phyloP scores from a whole-genome alignment of 2,797 vertebrate genomes.

The Girardinus metallicus region DNA sequence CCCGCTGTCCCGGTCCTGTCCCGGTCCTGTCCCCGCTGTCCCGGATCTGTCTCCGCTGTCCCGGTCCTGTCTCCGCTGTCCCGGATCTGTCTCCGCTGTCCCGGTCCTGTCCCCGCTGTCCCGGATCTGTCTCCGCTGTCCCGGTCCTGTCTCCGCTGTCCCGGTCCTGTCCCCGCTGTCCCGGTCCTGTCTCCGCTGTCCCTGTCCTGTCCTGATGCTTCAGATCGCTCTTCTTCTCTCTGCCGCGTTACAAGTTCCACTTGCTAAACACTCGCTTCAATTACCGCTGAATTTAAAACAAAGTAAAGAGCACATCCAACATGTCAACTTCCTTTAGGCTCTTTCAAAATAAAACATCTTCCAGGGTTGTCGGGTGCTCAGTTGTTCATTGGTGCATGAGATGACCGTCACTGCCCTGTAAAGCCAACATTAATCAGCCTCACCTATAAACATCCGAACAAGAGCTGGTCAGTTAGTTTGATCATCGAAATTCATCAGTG shows the following conservation, averaged over 20 bases:
- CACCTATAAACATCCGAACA: neutral
- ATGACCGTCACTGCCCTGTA: neutral
- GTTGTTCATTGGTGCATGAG: too few relatives aligned
- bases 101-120: too few relatives aligned
- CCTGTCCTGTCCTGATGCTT: neutral
- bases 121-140: too few relatives aligned
- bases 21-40: too few relatives aligned
- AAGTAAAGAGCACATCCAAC: neutral
- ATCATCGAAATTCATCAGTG: neutral
- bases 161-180: neutral
- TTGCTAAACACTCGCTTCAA: neutral
- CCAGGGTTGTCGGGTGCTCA: neutral
- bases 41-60: too few relatives aligned
- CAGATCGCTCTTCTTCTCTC: neutral
- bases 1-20: too few relatives aligned
- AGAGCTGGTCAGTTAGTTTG: neutral
- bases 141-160: too few relatives aligned
- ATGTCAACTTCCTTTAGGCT: neutral
- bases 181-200: too few relatives aligned
- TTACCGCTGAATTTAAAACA: conserved; percentile 1
- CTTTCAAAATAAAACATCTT: conserved; percentile 3
- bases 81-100: too few relatives aligned
- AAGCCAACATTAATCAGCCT: neutral
- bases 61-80: neutral
- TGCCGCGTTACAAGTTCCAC: neutral